A percentile compares a stretch with the other conserved stretches of the same genome.
These are phyloP conservation scores for Gymnocypris eckloni DNA, from an alignment of 2,797 vertebrate species.

Conservation along the genomic window DNA sequence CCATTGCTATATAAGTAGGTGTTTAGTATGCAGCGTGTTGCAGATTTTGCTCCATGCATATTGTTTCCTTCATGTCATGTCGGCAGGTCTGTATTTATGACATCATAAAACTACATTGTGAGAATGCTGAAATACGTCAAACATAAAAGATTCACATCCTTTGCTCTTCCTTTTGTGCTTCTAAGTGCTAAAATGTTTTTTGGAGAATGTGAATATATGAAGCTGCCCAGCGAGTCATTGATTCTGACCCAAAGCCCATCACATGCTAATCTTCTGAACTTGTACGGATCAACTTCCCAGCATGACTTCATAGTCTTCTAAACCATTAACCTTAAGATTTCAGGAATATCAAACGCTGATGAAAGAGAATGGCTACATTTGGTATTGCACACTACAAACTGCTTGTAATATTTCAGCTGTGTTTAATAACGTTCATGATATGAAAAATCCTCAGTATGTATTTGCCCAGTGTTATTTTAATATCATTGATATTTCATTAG, in stretches of 20 bases:
- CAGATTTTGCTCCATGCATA: not conserved
- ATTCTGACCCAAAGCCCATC: not conserved
- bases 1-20: not conserved
- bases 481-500: too few species aligned
- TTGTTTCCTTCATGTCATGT: constrained; percentile 14
- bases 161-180: not conserved
- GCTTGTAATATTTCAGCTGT: not conserved
- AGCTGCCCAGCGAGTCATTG: not conserved
- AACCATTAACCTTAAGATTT: constrained; percentile 24
- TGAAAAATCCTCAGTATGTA: not conserved
- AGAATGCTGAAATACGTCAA: constrained; percentile 6
- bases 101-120: not conserved
- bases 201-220: not conserved
- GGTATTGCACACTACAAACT: not conserved
- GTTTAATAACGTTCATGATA: not conserved
- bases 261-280: constrained; percentile 7
- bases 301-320: not conserved
- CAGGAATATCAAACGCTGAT: constrained; percentile 7
- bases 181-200: not conserved
- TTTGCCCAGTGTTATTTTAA: not conserved
- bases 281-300: not conserved
- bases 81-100: not conserved
- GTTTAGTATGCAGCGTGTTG: not conserved
- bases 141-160: not conserved
- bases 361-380: not conserved